phyloP scores from a whole-genome alignment of 2,797 vertebrate genomes.

The Bradypodion ventrale region DNA sequence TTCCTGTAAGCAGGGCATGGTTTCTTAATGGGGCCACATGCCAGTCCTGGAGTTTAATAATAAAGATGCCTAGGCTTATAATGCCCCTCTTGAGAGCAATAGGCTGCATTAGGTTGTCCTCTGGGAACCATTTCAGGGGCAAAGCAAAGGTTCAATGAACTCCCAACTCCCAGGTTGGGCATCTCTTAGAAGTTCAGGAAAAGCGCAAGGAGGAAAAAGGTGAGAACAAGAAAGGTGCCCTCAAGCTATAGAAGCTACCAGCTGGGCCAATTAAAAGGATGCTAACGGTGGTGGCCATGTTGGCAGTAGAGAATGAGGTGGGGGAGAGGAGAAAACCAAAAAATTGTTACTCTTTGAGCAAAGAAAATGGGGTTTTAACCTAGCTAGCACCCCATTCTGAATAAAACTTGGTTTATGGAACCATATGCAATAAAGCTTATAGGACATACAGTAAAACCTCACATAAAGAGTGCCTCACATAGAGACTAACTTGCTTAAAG shows the following conservation, averaged over 20 bases:
- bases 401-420: too few species aligned
- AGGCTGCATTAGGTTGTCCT: background rate
- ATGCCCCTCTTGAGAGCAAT: background rate
- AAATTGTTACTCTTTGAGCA: background rate
- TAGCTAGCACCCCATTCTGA: too few species aligned
- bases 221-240: conserved; percentile 41
- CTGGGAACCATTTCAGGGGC: conserved; percentile 8
- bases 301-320: background rate
- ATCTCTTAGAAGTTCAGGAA: conserved; percentile 11
- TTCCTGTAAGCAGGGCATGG: background rate
- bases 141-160: conserved; percentile 17
- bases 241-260: background rate
- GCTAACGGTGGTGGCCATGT: background rate
- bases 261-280: background rate
- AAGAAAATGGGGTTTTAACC: background rate
- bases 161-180: conserved; percentile 3
- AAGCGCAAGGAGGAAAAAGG: conserved; percentile 40
- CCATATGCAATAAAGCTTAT: too few species aligned
- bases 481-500: too few species aligned
- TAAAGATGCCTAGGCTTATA: conserved; percentile 3
- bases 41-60: background rate
- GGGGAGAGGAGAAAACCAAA: too few species aligned
- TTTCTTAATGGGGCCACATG: background rate
- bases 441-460: too few species aligned
- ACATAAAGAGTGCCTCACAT: too few species aligned